Base-by-base conservation (phyloP, 1,140 invertebrate species). In the Eulimnadia texana region DNA sequence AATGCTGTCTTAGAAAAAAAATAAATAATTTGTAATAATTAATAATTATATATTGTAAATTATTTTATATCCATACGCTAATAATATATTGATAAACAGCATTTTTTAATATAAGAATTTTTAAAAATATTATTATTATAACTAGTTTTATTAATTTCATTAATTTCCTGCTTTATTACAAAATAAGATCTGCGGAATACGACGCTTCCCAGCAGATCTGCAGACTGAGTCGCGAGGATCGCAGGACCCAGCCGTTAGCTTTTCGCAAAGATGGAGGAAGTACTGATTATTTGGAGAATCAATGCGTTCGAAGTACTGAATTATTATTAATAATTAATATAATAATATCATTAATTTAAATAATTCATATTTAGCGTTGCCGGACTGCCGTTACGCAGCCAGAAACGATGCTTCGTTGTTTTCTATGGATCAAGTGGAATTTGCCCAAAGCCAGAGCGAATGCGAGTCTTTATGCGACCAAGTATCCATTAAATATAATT, bases 201-300 rank as follows among this genome's bases (percentile, higher is more conserved):
- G 73, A 77, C 63, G 69, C 72, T 29, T 62, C 64, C 6, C 57
- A 65, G 55, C 67, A 72, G 57, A 62, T 72, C 2, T 80, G 78
- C 64, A 67, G 72, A 1, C 66, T 79, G 49, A 78, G 74, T 61
- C 67, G 71, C 27, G 76, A 79, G 61, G 76, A 77, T 64, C 68
- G 76, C 11, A 66, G 77, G 58, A 77, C 76, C 16, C 73, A 76
- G 60, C 77, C 77, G 3, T 72, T 72, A 25, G 75, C 76, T 1
- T 79, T 79, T 63, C 64, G 72, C 60, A 61, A 72, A 52, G 68
- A 70, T 13, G 73, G 71, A 16, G 70, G 68, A 3, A 67, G 67
- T 6, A 67, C 76, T 3, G 75, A 79, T 63, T 80, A 79, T 61
- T 66, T 80, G 19, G 78, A 80, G 66, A 79, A 79, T 64, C 76